Percentiles rank a stretch among this genome's conserved stretches.
These are phyloP conservation scores for Cyclura pinguis DNA, from an alignment of 2,797 vertebrate genomes.

Conservation along the genomic window DNA sequence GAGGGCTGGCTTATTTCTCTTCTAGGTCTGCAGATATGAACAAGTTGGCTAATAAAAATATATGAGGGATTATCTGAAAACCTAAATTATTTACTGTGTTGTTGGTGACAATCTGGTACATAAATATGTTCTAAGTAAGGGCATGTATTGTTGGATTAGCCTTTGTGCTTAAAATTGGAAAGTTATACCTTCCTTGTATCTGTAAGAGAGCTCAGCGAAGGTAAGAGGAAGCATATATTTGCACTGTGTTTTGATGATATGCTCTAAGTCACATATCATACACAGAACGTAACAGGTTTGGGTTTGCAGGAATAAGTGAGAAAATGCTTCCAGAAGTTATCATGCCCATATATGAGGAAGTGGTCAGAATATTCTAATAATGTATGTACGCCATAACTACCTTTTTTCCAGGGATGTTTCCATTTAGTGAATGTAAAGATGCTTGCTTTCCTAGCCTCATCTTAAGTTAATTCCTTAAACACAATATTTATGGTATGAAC, in stretches of 20 bases:
- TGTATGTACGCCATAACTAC: neutral
- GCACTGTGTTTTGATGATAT: neutral
- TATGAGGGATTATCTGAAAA: neutral
- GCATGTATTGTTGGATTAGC: neutral
- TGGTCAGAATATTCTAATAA: neutral
- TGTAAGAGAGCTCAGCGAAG: neutral
- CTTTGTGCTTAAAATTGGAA: neutral
- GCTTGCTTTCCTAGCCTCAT: neutral
- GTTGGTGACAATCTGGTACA: neutral
- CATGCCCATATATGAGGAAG: too few relatives aligned
- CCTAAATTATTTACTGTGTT: neutral
- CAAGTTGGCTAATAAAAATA: neutral
- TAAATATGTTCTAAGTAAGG: neutral
- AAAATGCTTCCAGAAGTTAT: neutral
- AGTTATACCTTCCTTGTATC: neutral
- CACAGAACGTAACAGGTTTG: neutral
- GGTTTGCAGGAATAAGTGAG: neutral
- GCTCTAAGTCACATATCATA: neutral
- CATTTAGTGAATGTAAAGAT: neutral
- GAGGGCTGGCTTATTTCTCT: neutral
- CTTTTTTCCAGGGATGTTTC: neutral
- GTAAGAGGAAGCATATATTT: neutral
- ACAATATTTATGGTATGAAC: neutral
- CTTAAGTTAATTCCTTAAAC: slow-evolving; percentile 6
- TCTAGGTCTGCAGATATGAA: neutral